Base-by-base conservation (phyloP, 1,140 invertebrate genomes). In the Trichomalopsis sarcophagae region DNA sequence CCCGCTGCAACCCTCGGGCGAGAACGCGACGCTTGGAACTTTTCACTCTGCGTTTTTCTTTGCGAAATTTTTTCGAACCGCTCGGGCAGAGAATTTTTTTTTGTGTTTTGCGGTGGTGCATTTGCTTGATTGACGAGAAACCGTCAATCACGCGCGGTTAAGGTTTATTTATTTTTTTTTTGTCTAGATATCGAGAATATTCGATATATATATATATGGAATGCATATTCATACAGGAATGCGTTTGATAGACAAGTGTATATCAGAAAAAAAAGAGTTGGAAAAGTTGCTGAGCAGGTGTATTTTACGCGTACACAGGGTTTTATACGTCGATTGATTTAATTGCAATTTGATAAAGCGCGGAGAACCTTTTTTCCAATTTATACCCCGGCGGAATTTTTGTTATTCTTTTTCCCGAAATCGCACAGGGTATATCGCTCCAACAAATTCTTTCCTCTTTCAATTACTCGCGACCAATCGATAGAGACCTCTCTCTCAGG, bases 281-380 rank as follows among this genome's bases (percentile, higher is more conserved):
- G 55, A 62, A 17, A 62, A 62, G 17, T 55, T 55, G 50, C 1
- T 4, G 21, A 62, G 55, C 17, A 62, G n/a, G 14, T 27, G 27
- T 62, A 62, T 62, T 62, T 62, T n/a, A 62, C 55, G 55, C 4
- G 33, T 33, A 33, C 5, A 33, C 33, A 17, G 23, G 30, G 4
- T 76, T 76, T 44, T 6, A 50, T 74, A 17, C 9, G 77, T 27
- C 33, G 50, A 79, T 79, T 79, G 50, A 79, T 79, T 62, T n/a
- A 33, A 79, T 79, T 79, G 77, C 27, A 27, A 33, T 79, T 13
- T 27, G 33, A 68, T 66, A 79, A n/a, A 17, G 77, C 23, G n/a
- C 30, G 33, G 33, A 2, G 40, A 50, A 50, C 2, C 30, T 2
- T 14, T 13, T 76, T 44, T 76, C 44, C 40, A 47, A 76, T 76